Base-by-base conservation (phyloP, 1,140 invertebrate genomes). In the Scaptomyza hsui region DNA sequence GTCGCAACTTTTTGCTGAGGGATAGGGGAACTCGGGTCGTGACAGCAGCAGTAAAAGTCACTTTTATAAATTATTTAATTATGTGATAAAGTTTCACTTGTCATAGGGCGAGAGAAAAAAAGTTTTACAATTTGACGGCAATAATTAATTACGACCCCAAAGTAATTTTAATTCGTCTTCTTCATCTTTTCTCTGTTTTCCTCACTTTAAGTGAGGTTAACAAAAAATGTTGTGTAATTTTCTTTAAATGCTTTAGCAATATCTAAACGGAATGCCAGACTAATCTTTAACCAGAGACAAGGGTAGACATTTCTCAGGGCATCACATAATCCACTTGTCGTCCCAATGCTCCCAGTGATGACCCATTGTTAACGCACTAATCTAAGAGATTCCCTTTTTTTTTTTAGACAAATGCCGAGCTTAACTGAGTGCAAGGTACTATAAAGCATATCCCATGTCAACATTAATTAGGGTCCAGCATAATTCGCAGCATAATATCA, bases 291-390 rank as follows among this genome's bases (percentile, higher is more conserved):
- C 61, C 45, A 52, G 48, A 51, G 72, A 85, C 77, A 79, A 85
- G 81, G 81, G 81, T 85, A 70, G 72, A 76, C 80, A 76, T 52
- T 57, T 57, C 39, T 39, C 16, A 42, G 44, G 45, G 29, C n/a
- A 57, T 19, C 64, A 61, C 26, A 19, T 72, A 72, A 72, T 72
- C 63, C 70, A 72, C 63, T 72, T 72, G 64, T 72, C 52, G 45
- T 44, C 42, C 56, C 47, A 18, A 26, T 55, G 51, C 15, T 29
- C 60, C 60, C 48, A 19, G 42, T 24, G 55, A 45, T 75, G 79
- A 83, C 79, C 76, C 81, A 77, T 77, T 80, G 80, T 85, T 85
- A 85, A 88, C 78, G 65, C 70, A 78, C 73, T 81, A 86, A 86
- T 81, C 74, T 69, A 83, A 45, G 62, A 78, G 74, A 71, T 71